A percentile compares a stretch with the other conserved stretches of the same genome.
These are phyloP conservation scores for Cyrtonyx montezumae DNA, from an alignment of 2,113 vertebrate species.

Conservation along the genomic window DNA sequence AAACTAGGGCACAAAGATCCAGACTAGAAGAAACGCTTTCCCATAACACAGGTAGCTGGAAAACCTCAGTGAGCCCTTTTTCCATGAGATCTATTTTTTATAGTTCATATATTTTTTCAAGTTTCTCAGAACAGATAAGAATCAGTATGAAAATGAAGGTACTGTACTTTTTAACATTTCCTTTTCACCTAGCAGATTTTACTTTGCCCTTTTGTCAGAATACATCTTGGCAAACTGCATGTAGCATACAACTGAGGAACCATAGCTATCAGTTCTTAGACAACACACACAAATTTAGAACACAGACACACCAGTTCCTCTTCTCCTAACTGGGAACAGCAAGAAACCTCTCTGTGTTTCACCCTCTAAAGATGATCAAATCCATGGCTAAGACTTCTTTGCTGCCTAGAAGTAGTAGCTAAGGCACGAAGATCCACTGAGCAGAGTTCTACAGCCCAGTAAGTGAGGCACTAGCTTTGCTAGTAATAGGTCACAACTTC, in stretches of 20 bases:
- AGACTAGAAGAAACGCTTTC: not conserved
- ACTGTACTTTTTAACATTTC: not conserved
- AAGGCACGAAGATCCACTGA: not conserved
- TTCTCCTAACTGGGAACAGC: not conserved
- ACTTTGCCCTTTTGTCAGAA: not conserved
- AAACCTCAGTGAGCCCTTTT: not conserved
- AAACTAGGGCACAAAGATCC: not conserved
- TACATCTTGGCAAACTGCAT: not conserved
- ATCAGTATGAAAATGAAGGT: not conserved
- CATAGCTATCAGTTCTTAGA: not conserved
- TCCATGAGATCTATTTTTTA: not conserved
- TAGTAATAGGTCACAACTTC: not conserved
- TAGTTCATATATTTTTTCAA: too few species aligned
- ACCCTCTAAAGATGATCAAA: not conserved
- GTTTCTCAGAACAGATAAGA: not conserved
- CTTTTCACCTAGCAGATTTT: not conserved
- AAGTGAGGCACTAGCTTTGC: not conserved
- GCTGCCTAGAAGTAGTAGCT: not conserved
- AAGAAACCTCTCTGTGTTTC: not conserved
- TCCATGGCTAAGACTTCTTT: not conserved
- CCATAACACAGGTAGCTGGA: not conserved
- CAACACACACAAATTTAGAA: not conserved
- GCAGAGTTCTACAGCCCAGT: not conserved
- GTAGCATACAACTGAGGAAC: not conserved
- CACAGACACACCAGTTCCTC: not conserved